These are phyloP conservation scores for Ptilodon capucinus DNA, from an alignment of 2,888 invertebrate species.

Conservation along the genomic window DNA sequence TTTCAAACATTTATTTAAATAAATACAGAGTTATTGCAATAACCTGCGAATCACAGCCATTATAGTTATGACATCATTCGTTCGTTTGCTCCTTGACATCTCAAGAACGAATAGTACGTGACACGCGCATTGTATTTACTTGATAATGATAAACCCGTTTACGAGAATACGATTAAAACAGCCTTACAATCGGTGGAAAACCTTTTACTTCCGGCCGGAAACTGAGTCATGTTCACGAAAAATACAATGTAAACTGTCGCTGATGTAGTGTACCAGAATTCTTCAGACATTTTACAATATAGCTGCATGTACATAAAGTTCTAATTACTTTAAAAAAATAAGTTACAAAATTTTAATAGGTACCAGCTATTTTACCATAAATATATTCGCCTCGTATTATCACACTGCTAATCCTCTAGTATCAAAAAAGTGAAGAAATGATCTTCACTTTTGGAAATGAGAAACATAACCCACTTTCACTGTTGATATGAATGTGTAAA, in stretches of 20 bases:
- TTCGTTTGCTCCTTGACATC: background rate
- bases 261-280: background rate
- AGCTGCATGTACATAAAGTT: no score
- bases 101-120: constrained; percentile 9
- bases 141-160: constrained; percentile 9
- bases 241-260: background rate
- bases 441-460: background rate
- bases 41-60: no score
- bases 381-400: no score
- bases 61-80: constrained; percentile 7
- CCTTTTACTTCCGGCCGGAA: constrained; percentile 34
- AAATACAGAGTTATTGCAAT: no score
- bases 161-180: constrained; percentile 6
- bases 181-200: constrained; percentile 10
- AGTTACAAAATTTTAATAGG: no score
- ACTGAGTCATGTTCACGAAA: constrained; percentile 6
- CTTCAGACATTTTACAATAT: no score
- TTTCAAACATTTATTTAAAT: no score
- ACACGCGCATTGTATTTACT: constrained; percentile 9
- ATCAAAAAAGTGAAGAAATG: no score
- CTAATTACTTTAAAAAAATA: no score
- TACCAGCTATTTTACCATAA: no score
- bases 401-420: no score
- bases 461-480: background rate
- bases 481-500: constrained; percentile 12